phyloP scores from a whole-genome alignment of 2,888 invertebrate genomes.

The Rambutsinella grinnellia region DNA sequence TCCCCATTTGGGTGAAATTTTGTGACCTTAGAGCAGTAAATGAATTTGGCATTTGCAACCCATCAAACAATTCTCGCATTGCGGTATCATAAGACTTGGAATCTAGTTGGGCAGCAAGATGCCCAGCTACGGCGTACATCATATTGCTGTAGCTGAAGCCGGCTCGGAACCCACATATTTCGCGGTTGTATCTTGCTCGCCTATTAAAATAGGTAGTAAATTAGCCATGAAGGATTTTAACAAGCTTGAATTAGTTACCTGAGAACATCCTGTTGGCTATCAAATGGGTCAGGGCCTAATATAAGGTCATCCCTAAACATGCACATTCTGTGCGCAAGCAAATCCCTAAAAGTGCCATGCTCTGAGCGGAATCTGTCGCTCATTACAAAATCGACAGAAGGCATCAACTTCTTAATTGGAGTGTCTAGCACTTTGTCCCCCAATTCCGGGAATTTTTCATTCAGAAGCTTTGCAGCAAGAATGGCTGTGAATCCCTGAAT shows the following conservation, averaged over 20 bases:
- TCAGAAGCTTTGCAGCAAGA: conserved; percentile 23
- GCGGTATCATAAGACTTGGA: too few species aligned
- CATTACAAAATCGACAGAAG: conserved; percentile 21
- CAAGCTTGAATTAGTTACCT: conserved; percentile 47
- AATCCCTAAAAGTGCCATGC: conserved; percentile 40
- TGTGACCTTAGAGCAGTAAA: too few species aligned
- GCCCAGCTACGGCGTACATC: conserved; percentile 43
- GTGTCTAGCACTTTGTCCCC: conserved; percentile 29
- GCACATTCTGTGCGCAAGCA: conserved; percentile 50
- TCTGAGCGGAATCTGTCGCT: conserved; percentile 48
- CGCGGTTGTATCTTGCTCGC: conserved; percentile 36
- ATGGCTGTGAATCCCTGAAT: conserved; percentile 30
- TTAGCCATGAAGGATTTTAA: background rate
- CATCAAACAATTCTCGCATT: too few species aligned
- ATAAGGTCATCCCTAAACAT: conserved; percentile 21
- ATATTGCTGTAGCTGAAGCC: conserved; percentile 48
- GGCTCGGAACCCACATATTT: conserved; percentile 41
- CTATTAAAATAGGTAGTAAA: too few species aligned
- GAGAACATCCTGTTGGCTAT: conserved; percentile 16
- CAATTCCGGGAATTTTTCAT: conserved; percentile 44
- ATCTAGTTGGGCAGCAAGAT: too few species aligned
- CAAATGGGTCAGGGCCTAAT: conserved; percentile 19
- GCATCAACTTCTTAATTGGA: conserved; percentile 34
- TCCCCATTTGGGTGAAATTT: conserved; percentile 24
- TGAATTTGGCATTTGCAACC: too few species aligned